Base-by-base conservation (phyloP, 1,140 invertebrate genomes). In the Eubasilissa regina region DNA sequence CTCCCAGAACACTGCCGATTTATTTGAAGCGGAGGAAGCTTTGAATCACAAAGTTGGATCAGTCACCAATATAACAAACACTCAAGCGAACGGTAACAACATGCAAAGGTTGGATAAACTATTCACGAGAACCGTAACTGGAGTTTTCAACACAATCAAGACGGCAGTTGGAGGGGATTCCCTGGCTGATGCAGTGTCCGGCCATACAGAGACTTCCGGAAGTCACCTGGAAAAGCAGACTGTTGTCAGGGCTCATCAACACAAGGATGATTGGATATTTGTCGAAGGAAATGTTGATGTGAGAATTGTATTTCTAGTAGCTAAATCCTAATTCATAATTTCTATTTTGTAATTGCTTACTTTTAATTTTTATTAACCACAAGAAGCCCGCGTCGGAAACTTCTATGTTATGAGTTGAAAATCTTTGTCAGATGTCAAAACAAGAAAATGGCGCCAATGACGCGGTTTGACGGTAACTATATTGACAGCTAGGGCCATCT, bases 91-190 rank as follows among this genome's bases (percentile, higher is more conserved):
- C 80, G 76, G 84, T 0, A 89, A 89, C 81, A 88, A 88, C 56
- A 89, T 89, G 85, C 88, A 88, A 79, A 81, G 87, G 51, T 83
- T 89, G 7, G 88, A 89, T 78, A 89, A 86, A 56, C 72, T 89
- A 70, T 88, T 89, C 80, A 87, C 87, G 9, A 85, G 88, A 73
- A 89, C 88, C 0, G 87, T 89, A 56, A 89, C 88, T 0, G 88
- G 88, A 0, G 86, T 89, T 78, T 88, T 89, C 81, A 89, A 89
- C 77, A 87, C 87, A 0, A 85, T 89, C 19, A 87, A 87, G 76
- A 89, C 87, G 11, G 88, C 87, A 0, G 87, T 89, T 19, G 87
- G 87, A 0, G 87, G 85, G 0, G 88, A 89, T 78, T 85, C 84
- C 0, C 17, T 83, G n/a, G 83, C 84, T 76, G 45, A 83, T 76